phyloP scores from a whole-genome alignment of 2,888 invertebrate genomes.

The Cheilosia impressa region DNA sequence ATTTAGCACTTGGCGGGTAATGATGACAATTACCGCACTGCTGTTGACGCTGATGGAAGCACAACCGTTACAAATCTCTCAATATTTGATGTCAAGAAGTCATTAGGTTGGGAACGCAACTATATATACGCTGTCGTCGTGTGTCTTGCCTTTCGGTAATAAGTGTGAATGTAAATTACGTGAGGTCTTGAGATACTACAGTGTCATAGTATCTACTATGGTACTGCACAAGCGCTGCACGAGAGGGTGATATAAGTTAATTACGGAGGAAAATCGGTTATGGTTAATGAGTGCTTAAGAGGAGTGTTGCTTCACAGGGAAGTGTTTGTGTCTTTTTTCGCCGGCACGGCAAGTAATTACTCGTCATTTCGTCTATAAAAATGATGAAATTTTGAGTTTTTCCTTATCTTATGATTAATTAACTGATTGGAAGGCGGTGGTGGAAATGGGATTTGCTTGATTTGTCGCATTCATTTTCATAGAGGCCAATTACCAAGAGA shows the following conservation, averaged over 20 bases:
- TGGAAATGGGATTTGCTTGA: too few species aligned
- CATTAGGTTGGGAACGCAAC: conserved; percentile 65
- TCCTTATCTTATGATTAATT: neutral
- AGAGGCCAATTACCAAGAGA: too few species aligned
- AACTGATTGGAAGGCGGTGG: too few species aligned
- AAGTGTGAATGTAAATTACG: conserved; percentile 63
- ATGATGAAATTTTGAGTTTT: conserved; percentile 38
- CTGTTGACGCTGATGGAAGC: conserved; percentile 70
- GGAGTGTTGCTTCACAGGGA: conserved; percentile 53
- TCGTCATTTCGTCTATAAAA: conserved; percentile 18
- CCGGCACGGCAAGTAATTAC: conserved; percentile 28
- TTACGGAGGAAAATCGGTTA: conserved; percentile 68
- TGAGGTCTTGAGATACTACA: conserved; percentile 38
- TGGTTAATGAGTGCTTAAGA: conserved; percentile 53
- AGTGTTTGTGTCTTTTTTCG: conserved; percentile 27
- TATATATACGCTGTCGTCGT: conserved; percentile 18
- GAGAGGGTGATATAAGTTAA: conserved; percentile 68
- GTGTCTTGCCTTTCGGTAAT: conserved; percentile 13
- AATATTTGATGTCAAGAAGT: conserved; percentile 73
- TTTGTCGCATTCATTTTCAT: too few species aligned
- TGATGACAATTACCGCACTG: conserved; percentile 67
- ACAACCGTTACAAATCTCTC: conserved; percentile 68
- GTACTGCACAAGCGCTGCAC: conserved; percentile 22
- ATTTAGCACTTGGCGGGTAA: conserved; percentile 54
- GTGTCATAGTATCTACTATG: neutral